A percentile compares a stretch with the other conserved stretches of the same genome.
phyloP scores from a whole-genome alignment of 2,797 vertebrate species.

The Tympanoctomys barrerae region DNA sequence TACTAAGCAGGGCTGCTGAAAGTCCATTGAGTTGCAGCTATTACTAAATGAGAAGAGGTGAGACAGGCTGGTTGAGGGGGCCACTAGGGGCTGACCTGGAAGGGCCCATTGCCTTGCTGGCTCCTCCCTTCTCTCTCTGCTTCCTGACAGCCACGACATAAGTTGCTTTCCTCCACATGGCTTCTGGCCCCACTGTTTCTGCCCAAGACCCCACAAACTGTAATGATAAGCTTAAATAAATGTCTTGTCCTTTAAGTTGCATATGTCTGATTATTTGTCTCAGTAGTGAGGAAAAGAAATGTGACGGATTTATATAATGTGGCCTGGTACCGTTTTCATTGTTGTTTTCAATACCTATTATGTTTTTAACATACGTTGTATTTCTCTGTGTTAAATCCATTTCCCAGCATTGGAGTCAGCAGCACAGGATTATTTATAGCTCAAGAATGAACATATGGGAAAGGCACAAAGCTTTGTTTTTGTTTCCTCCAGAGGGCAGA shows the following conservation, averaged over 20 bases:
- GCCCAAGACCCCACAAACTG: background rate
- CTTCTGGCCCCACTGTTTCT: background rate
- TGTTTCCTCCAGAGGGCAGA: background rate
- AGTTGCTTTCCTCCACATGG: background rate
- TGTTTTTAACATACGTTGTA: background rate
- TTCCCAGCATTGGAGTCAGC: background rate
- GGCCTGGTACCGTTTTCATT: background rate
- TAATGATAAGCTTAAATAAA: background rate
- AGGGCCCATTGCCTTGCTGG: background rate
- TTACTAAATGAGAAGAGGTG: background rate
- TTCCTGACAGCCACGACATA: background rate
- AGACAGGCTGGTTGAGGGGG: background rate
- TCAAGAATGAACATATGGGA: background rate
- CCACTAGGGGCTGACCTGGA: background rate
- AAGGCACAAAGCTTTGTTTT: background rate
- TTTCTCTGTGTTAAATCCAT: background rate
- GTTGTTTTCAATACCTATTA: background rate
- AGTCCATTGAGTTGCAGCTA: background rate
- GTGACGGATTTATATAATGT: background rate
- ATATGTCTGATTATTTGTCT: background rate
- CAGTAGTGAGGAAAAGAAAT: background rate
- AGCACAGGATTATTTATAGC: slow-evolving; percentile 43
- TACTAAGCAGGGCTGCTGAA: background rate
- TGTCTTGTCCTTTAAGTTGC: background rate
- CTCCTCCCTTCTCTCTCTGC: background rate